These are phyloP conservation scores for Gopherus evgoodei DNA, from an alignment of 2,113 vertebrate genomes.

Conservation along the genomic window DNA sequence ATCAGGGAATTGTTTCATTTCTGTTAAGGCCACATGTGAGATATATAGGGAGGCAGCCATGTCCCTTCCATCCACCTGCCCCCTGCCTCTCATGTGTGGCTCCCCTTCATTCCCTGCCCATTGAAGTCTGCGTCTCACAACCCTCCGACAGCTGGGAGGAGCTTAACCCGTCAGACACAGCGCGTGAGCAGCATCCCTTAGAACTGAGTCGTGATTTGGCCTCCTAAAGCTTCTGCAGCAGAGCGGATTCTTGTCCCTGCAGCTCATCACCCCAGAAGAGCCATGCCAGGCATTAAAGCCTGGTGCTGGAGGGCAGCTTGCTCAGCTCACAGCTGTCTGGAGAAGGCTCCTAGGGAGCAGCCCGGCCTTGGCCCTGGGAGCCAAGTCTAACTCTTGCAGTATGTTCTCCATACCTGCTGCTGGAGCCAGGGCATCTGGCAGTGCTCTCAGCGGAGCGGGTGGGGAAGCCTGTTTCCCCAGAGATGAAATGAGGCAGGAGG, in stretches of 20 bases:
- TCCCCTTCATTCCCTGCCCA: neutral
- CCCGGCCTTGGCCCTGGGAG: neutral
- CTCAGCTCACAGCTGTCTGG: neutral
- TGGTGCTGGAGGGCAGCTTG: neutral
- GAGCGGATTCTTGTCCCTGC: no score
- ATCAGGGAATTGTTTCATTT: neutral
- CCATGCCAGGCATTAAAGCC: no score
- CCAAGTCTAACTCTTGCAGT: neutral
- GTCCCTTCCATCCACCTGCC: neutral
- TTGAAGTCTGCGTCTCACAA: neutral
- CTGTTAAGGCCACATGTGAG: neutral
- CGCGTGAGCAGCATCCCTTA: neutral
- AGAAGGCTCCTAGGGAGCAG: neutral
- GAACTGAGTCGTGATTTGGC: neutral
- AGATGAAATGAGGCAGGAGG: neutral
- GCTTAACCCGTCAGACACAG: neutral
- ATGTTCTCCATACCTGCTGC: neutral
- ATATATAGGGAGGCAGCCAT: neutral
- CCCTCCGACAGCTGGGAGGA: neutral
- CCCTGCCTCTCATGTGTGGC: fast-evolving
- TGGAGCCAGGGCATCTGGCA: neutral
- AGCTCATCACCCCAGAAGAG: neutral
- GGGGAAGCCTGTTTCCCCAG: neutral
- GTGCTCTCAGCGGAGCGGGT: neutral
- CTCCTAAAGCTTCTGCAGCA: neutral